Base-by-base conservation (phyloP, 1,140 invertebrate genomes). In the Diprion similis region DNA sequence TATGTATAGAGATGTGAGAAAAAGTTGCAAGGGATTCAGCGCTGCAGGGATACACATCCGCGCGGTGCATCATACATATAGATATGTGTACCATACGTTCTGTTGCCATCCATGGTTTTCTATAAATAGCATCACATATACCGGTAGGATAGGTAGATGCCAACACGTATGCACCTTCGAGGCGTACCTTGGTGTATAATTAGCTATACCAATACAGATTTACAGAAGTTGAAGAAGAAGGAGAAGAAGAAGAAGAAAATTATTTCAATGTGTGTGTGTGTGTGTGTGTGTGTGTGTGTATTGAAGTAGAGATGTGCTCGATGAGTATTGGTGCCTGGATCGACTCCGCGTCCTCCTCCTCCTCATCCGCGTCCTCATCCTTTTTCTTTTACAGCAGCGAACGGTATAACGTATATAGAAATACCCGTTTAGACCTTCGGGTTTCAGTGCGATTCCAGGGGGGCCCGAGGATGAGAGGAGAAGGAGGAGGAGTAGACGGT, bases 261-360 rank as follows among this genome's bases (percentile, higher is more conserved):
- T 13, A 59, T 59, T 59, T 4, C 51, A 37, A 1, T 37, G 51
- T 17, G 51, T 13, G 9, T 59, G 6, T 9, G 11, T 59, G 51
- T 59, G 51, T 59, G 51, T 13, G 6, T 9, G 51, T 59, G 51
- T 17, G 51, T 13, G 51, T 13, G 3, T 15, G 3, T 13, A 17
- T 17, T 59, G 51, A 59, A 59, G 24, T 37, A 37, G 18, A 65
- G 15, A 65, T 65, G 0, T 18, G 59, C 18, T 18, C 59, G 15
- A 65, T 15, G 59, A 65, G 15, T 65, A 15, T 15, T 65, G 15
- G 15, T 65, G 15, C 59, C 48, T 46, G 17, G 15, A 37, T 70
- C n/a, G 48, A 67, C 11, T 73, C 37, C 46, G 19, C 72, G 37
- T 10, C 47, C 47, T 68, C 45, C 47, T 72, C 64, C 24, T 66